A percentile compares a stretch with the other conserved stretches of the same genome.
Evolutionary conservation across 1,140 invertebrate genomes (phyloP).

Genomic region (Danaus plexippus): DNA sequence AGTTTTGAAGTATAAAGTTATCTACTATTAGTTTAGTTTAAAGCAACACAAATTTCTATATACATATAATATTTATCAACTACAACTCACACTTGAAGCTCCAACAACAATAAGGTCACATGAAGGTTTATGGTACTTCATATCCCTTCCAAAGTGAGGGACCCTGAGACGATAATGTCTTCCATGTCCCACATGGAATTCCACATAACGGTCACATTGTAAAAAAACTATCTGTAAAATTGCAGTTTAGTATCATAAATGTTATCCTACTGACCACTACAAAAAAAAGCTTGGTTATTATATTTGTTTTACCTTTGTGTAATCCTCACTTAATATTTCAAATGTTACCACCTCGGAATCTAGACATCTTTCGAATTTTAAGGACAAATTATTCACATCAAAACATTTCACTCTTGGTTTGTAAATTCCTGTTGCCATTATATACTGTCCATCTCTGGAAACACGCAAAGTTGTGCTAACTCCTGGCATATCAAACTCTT

Average conservation of each 20-base stretch:
- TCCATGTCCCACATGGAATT: slow-evolving; percentile 95
- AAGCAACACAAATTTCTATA: neutral
- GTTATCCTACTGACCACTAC: slow-evolving; percentile 9
- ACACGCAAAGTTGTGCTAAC: slow-evolving; percentile 88
- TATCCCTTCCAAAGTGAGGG: slow-evolving; percentile 95
- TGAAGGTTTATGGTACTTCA: slow-evolving; percentile 90
- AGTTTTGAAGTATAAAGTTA: neutral
- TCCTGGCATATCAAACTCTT: slow-evolving; percentile 99
- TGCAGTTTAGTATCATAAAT: slow-evolving; percentile 1
- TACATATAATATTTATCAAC: slow-evolving; percentile 9
- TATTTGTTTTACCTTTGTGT: slow-evolving; percentile 79
- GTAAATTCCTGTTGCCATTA: slow-evolving; percentile 95
- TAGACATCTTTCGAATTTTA: slow-evolving; percentile 99
- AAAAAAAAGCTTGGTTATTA: slow-evolving; percentile 8
- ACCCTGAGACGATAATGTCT: slow-evolving; percentile 92
- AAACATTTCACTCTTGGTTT: slow-evolving; percentile 97
- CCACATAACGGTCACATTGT: slow-evolving; percentile 91
- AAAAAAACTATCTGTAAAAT: slow-evolving; percentile 81
- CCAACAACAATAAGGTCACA: slow-evolving; percentile 96
- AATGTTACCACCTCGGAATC: slow-evolving; percentile 95
- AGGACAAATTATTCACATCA: slow-evolving; percentile 95
- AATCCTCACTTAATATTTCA: slow-evolving; percentile 91
- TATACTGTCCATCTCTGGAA: slow-evolving; percentile 94
- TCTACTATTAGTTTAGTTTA: no score
- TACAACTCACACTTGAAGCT: slow-evolving; percentile 76